These are phyloP conservation scores for Puma concolor DNA, from an alignment of 2,113 vertebrate species.

Conservation along the genomic window DNA sequence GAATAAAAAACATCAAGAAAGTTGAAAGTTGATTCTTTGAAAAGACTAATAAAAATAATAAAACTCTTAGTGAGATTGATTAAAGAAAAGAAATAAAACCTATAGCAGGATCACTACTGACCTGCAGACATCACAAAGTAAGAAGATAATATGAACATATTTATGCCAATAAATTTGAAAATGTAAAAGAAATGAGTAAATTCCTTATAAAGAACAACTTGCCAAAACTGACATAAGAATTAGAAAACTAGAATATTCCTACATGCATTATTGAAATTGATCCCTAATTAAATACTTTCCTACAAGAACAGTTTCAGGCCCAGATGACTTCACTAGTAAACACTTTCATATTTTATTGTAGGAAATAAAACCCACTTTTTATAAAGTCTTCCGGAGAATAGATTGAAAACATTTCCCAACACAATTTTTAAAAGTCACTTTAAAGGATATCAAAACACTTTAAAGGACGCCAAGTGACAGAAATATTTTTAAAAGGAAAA, in stretches of 20 bases:
- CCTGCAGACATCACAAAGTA: background rate
- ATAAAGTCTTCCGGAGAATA: background rate
- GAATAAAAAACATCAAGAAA: background rate
- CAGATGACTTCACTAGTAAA: background rate
- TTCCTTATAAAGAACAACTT: background rate
- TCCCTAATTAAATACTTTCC: background rate
- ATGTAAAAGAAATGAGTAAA: background rate
- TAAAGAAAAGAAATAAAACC: background rate
- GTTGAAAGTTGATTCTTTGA: background rate
- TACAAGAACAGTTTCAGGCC: background rate
- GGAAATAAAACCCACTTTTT: background rate
- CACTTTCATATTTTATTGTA: background rate
- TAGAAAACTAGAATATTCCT: background rate
- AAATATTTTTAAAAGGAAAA: background rate
- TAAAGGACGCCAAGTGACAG: background rate
- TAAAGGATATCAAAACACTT: slow-evolving; percentile 13
- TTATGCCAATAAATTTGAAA: background rate
- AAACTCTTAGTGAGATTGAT: background rate
- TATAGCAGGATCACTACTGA: background rate
- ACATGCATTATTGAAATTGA: background rate
- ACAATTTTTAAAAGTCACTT: background rate
- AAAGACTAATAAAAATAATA: background rate
- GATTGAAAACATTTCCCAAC: background rate
- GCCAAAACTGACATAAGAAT: background rate
- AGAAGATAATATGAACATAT: background rate